Conservation (phyloP, 1,140 invertebrate species). For the Oreohelix idahoensis region DNA sequence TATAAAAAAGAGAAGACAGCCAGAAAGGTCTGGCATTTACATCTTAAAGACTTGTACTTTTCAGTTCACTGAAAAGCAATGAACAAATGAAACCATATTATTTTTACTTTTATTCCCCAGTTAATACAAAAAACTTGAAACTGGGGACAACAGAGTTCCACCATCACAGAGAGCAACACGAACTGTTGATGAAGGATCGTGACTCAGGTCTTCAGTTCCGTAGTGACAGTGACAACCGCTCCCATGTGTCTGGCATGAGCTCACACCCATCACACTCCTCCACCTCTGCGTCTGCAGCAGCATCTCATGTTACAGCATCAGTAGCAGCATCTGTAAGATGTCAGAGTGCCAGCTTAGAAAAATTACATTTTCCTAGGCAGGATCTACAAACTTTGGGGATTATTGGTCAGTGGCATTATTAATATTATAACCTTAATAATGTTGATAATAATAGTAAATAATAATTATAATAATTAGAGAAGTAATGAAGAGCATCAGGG, state of each 20-base stretch:
- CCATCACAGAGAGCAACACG: slow-evolving; percentile 72
- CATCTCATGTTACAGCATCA: slow-evolving; percentile 71
- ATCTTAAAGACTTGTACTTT: too few relatives aligned
- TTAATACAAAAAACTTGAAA: slow-evolving; percentile 37
- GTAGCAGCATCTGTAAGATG: slow-evolving; percentile 41
- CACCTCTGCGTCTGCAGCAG: slow-evolving; percentile 57
- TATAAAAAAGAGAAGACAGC: too few relatives aligned
- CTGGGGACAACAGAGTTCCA: slow-evolving; percentile 77
- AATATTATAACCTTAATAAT: neutral
- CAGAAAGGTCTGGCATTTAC: too few relatives aligned
- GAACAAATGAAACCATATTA: too few relatives aligned
- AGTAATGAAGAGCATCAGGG: too few relatives aligned
- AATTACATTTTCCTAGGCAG: slow-evolving; percentile 81
- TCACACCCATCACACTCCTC: slow-evolving; percentile 70
- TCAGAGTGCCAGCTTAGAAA: slow-evolving; percentile 82
- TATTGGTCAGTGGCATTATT: slow-evolving; percentile 75
- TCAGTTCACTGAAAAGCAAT: too few relatives aligned
- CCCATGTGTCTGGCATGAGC: slow-evolving; percentile 77
- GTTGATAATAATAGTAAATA: too few relatives aligned
- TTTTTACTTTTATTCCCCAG: slow-evolving; percentile 15
- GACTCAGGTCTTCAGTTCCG: slow-evolving; percentile 60
- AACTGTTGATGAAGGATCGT: slow-evolving; percentile 66
- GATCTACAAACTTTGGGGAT: slow-evolving; percentile 86
- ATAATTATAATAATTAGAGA: too few relatives aligned
- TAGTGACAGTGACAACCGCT: slow-evolving; percentile 83